Evolutionary conservation across 2,113 vertebrate genomes (phyloP).

Genomic region (Zosterops pallidus): DNA sequence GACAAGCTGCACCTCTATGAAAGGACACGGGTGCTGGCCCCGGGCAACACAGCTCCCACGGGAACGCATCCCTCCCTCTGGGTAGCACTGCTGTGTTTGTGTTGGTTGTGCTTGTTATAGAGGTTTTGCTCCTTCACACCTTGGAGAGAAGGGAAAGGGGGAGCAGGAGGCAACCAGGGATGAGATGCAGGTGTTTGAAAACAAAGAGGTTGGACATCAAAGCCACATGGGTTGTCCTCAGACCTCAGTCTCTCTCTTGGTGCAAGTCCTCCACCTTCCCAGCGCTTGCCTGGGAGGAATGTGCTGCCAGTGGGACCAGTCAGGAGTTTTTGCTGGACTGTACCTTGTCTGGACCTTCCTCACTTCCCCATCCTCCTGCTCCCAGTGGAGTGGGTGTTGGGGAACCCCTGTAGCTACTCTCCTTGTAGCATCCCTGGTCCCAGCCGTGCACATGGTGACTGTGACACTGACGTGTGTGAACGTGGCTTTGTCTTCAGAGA

Average conservation of each 20-base stretch:
- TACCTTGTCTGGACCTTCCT: neutral
- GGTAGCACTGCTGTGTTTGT: slow-evolving; percentile 68
- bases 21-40: slow-evolving; percentile 73
- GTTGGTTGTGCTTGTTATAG: slow-evolving; percentile 73
- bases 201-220: neutral
- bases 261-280: neutral
- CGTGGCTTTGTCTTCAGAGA: slow-evolving; percentile 9
- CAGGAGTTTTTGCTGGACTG: neutral
- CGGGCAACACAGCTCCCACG: neutral
- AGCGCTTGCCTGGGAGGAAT: neutral
- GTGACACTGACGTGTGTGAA: slow-evolving; percentile 24
- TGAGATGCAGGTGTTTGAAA: neutral
- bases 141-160: neutral
- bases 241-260: neutral
- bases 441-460: slow-evolving; percentile 18
- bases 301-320: neutral
- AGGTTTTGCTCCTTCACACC: neutral
- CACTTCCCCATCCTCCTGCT: neutral
- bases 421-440: neutral
- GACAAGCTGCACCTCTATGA: slow-evolving; percentile 90
- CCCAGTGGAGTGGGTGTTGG: neutral
- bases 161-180: neutral
- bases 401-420: neutral
- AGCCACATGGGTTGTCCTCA: neutral
- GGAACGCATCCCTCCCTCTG: neutral